Base-by-base conservation (phyloP, 2,888 invertebrate genomes). In the Agapostemon virescens region DNA sequence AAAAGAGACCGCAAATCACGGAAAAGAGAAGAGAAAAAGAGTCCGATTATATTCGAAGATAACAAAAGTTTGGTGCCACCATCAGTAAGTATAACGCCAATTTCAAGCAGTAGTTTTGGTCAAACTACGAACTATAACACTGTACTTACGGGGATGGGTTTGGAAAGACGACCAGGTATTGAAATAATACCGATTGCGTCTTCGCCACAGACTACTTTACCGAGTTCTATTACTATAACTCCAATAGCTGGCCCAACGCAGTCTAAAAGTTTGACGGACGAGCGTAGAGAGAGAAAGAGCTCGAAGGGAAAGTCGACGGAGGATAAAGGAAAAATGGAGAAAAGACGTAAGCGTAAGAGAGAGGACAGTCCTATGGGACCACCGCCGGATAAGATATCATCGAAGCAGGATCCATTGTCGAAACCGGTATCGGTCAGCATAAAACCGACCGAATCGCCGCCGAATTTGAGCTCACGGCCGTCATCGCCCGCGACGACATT, bases 141-240 rank as follows among this genome's bases (percentile, higher is more conserved):
- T 17, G 94, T 95, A 91, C 90, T 96, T 49, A 93, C 94, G 33
- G 93, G 93, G 23, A 94, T 94, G 91, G 94, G 95, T 77, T 92
- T 96, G 64, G 96, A 96, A 86, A 94, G 96, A 76, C 93, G 96
- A 40, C 95, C 96, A 0, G 96, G 96, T 2, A 97, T 98, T 82
- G 98, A 98, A 93, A 97, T 98, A 69, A 97, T 98, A 88, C 97
- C 98, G 0, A 95, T 97, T 80, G 94, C 95, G 2, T 94, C 96
- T 20, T 93, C 95, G 13, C 93, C 95, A 0, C 95, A 95, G 7
- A 94, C 96, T 11, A 94, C 94, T 7, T 92, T 96, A 40, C 96
- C 97, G 15, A 96, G 96, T 89, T 97, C 97, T 0, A 97, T 97
- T 77, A 97, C 97, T 0, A 97, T 98, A 75, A 98, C 97, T 0